Evolutionary conservation across 2,888 invertebrate species (phyloP), one percentile per base, ranked within the genome.

Genomic region (Agrilus cyanescens): DNA sequence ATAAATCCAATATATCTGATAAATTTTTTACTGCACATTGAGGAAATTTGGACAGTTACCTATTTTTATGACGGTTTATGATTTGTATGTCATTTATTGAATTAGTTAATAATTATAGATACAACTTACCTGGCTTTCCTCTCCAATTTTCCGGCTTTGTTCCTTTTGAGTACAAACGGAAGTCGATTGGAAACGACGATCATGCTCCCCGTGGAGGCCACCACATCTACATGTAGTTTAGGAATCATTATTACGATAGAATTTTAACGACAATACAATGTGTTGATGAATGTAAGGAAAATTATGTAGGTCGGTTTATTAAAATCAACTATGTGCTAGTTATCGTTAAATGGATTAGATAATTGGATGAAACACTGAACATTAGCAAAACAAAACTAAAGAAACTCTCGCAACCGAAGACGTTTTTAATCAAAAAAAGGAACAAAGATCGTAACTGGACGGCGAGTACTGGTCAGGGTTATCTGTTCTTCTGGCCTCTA

Each of bases 151-250:
- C 82, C 81, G 55, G 74, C 72, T 41, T 80, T 74, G 70, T 86
- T 78, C 61, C 84, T 75, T 61, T 77, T 80, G 48, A 91, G 71
- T 49, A 90, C 84, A 69, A 91, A 91, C 6, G 91, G 91, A 62
- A 91, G 71, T 53, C 91, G 74, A 69, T 91, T 91, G 52, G 91
- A 90, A 46, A 91, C 89, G 53, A 91, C 90, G 58, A 91, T 88
- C 76, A 91, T 81, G 61, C 82, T 85, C 54, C 80, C 82, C 56
- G 67, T 60, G 32, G 66, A 65, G 20, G 65, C 55, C 49, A 66
- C 65, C 51, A 65, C 63, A 65, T 67, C 67, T 67, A 56, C 50
- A 41, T 10, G 16, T 16, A 37, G 12, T 12, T 35, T 41, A 41
- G 38, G 33, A 47, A 50, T 47, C 49, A 54, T 50, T 44, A 41